Evolutionary conservation across 2,888 invertebrate genomes (phyloP).

Genomic region (Atethmia centrago): DNA sequence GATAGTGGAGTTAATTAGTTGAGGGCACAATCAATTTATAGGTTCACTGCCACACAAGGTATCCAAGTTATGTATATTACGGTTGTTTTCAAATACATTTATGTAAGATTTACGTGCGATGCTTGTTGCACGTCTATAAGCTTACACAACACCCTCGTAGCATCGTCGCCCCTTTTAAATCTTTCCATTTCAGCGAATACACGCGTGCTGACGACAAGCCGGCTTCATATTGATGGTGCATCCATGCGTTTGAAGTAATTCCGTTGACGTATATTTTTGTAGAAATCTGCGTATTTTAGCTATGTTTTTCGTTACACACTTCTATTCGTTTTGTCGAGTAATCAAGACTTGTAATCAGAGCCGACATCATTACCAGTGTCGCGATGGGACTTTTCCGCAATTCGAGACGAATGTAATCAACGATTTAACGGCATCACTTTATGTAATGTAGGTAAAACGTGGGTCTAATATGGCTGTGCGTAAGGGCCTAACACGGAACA

Average conservation of each 20-base stretch:
- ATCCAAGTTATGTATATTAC: conserved; percentile 14
- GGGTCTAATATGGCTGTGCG: conserved; percentile 28
- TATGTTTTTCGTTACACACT: conserved; percentile 32
- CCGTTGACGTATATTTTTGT: conserved; percentile 35
- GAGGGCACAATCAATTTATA: conserved; percentile 43
- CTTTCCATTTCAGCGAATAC: conserved; percentile 47
- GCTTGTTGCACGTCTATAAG: conserved; percentile 29
- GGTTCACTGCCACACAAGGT: conserved; percentile 39
- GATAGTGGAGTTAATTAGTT: conserved; percentile 47
- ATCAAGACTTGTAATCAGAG: conserved; percentile 50
- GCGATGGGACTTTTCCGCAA: conserved; percentile 44
- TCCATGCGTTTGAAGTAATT: conserved; percentile 49
- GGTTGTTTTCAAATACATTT: conserved; percentile 8
- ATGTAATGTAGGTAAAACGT: conserved; percentile 44
- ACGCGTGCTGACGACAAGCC: conserved; percentile 43
- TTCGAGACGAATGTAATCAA: conserved; percentile 46
- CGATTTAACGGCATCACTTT: conserved; percentile 40
- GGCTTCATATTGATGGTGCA: conserved; percentile 42
- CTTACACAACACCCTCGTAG: conserved; percentile 24
- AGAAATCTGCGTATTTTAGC: conserved; percentile 23
- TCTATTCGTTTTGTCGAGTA: conserved; percentile 39
- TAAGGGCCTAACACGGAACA: conserved; percentile 52
- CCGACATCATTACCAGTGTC: conserved; percentile 40
- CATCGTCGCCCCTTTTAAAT: conserved; percentile 43
- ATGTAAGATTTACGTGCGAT: conserved; percentile 23